Base-by-base conservation (phyloP, 1,140 invertebrate species). In the Periplaneta americana region DNA sequence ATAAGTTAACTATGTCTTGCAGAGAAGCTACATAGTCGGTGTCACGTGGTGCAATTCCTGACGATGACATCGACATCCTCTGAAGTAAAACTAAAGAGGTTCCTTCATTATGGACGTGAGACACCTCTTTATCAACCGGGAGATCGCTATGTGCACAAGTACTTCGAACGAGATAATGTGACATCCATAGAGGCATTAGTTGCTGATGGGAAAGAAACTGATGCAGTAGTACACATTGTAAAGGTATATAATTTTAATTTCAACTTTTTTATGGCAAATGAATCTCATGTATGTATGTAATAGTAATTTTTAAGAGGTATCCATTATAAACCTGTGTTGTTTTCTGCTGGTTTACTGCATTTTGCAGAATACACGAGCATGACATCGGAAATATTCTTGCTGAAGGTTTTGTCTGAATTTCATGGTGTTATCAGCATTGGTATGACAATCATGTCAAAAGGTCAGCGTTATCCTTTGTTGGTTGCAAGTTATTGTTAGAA, bases 51-150 rank as follows among this genome's bases (percentile, higher is more conserved):
- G 17, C 13, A 48, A 37, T 28, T 48, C 75, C 28, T 17, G 37
- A 34, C 32, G 8, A 74, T 36, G n/a, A 81, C 76, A 75, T 33
- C 75, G 57, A 80, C 78, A 82, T 66, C 37, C 28, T 66, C 82
- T 10, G 82, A 82, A 39, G 18, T 75, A n/a, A 36, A 34, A 34
- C 48, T 82, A 36, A 82, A 82, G 48, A 32, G 82, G 33, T 82
- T 82, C 57, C 79, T 82, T 8, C 82, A 82, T 57, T 82, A 80
- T 57, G 82, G 78, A 2, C 74, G 74, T 34, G 82, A 82, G 36
- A 75, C 36, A 48, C 33, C 78, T 34, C 48, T 82, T 1, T 82
- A 82, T 57, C 74, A 82, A 66, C 82, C 82, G 1, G 82, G 82
- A 22, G 78, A 82, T 32, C 82, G 82, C 22, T 74, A 80, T 5